Percentiles rank a stretch among this genome's conserved stretches.
phyloP scores from a whole-genome alignment of 2,888 invertebrate species.

The Phalera bucephala region DNA sequence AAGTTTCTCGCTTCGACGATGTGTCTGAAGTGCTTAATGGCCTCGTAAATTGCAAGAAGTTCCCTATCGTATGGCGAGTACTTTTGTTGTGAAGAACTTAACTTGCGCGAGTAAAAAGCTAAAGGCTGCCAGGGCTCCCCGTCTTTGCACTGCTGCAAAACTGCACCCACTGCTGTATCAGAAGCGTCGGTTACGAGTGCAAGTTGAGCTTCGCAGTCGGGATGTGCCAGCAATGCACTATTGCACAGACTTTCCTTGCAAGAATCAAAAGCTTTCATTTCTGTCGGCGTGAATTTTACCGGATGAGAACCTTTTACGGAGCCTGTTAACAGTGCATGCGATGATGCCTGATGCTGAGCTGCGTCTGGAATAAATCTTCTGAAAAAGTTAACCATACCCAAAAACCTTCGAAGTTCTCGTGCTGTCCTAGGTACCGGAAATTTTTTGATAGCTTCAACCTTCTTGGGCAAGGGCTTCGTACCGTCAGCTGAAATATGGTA shows the following conservation, averaged over 20 bases:
- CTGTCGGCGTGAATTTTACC: conserved; percentile 18
- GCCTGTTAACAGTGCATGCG: conserved; percentile 3
- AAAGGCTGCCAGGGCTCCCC: conserved; percentile 49
- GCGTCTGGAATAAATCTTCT: conserved; percentile 17
- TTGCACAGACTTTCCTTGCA: conserved; percentile 35
- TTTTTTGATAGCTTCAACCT: conserved; percentile 8
- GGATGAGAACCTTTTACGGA: conserved; percentile 36
- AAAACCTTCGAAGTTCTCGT: conserved; percentile 18
- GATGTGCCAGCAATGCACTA: too few species aligned
- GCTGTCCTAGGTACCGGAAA: conserved; percentile 19
- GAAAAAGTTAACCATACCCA: conserved; percentile 30
- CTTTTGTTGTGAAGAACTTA: conserved; percentile 38
- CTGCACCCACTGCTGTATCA: conserved; percentile 39
- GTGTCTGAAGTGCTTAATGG: conserved; percentile 44
- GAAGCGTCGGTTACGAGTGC: conserved; percentile 50
- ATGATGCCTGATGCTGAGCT: conserved; percentile 18
- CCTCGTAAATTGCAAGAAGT: conserved; percentile 48
- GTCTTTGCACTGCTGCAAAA: too few species aligned
- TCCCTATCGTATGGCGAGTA: conserved; percentile 51
- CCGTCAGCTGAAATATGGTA: conserved; percentile 11
- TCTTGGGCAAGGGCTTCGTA: not conserved
- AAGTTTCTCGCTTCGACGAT: conserved; percentile 37
- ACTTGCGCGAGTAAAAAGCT: conserved; percentile 47
- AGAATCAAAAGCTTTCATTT: conserved; percentile 6
- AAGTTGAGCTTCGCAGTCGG: conserved; percentile 32